Evolutionary conservation across 2,888 invertebrate species (phyloP), one percentile per base, ranked within the genome.

Genomic region (Drosophila ustulata): DNA sequence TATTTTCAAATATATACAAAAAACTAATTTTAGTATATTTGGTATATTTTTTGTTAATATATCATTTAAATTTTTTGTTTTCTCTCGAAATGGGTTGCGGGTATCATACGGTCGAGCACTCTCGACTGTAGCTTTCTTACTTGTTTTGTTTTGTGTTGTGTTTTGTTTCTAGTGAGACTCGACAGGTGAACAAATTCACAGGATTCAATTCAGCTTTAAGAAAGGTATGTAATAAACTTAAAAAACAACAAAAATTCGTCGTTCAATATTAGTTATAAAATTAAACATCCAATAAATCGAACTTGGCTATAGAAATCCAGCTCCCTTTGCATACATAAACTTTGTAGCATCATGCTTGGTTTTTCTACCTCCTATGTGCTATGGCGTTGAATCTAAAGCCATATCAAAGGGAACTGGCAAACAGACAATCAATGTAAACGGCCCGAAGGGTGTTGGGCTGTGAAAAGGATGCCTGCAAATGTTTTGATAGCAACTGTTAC

Each of bases 141-240:
- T n/a, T n/a, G 28, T 18, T 30, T 46, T 39, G 61, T 13, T 11
- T 32, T 43, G 13, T 51, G 37, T 9, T 57, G 61, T 61, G 66
- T 56, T 50, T 64, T 72, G 70, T 86, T 77, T 69, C 66, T 67
- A 49, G 59, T 67, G 39, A 52, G 64, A 59, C 62, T 61, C 88
- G 83, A 73, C 90, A 85, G 83, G 83, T 84, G 89, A 68, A 47
- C 39, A 68, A 73, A 47, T 84, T 84, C 83, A 70, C 83, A 84
- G 83, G 45, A 41, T 58, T 47, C 18, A 52, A 56, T 47, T 18
- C 37, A 56, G 58, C 66, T 62, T 71, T 71, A 49, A 71, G 52
- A 49, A 39, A 13, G 49, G n/a, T 43, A 28, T 37, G 13, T 6
- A 26, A 23, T 37, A 32, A 57, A 52, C 57, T 59, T 41, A 56